Evolutionary conservation across 2,888 invertebrate genomes (phyloP), one percentile per base, ranked within the genome.

Genomic region (Drosophila leonis): DNA sequence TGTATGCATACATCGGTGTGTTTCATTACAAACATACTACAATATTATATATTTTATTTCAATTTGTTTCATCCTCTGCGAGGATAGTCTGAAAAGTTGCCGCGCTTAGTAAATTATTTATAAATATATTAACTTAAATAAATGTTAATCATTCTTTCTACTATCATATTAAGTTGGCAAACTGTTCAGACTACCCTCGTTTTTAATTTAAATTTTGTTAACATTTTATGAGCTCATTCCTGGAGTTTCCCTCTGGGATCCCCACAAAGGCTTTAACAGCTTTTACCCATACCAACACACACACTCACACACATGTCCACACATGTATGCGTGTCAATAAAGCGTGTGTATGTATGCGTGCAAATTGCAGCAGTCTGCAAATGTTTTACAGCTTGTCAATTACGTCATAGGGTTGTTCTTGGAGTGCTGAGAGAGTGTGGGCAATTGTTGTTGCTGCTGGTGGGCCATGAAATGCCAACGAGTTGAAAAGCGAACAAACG

Each of bases 381-480:
- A 37, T 27, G 65, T 15, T 29, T 27, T 24, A 37, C 65, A 8
- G 33, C 27, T 46, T 66, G 31, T 57, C 69, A 62, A 62, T 69
- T 77, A 73, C 66, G 55, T 57, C 65, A 66, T 54, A 80, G 80
- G 71, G 66, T 75, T 72, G 61, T 27, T 42, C 42, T 20, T 54
- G 65, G 2, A 3, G 35, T 20, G 27, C 10, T n/a, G 24, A 13
- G 41, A 31, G 37, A 24, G 35, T 15, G 9, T 18, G 46, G 52
- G 20, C 13, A 24, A n/a, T 27, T 41, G 20, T 52, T 52, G 52
- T 49, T 31, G 31, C 24, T 35, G 52, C 13, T 37, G 52, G 20
- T 51, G 37, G 44, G 57, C 52, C 41, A 15, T 37, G 51, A 75
- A 83, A 83, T 84, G 82, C 84, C 87, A 72, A 72, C 74, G 82